Base-by-base conservation (phyloP, 2,888 invertebrate species). In the Drosophila leonis region DNA sequence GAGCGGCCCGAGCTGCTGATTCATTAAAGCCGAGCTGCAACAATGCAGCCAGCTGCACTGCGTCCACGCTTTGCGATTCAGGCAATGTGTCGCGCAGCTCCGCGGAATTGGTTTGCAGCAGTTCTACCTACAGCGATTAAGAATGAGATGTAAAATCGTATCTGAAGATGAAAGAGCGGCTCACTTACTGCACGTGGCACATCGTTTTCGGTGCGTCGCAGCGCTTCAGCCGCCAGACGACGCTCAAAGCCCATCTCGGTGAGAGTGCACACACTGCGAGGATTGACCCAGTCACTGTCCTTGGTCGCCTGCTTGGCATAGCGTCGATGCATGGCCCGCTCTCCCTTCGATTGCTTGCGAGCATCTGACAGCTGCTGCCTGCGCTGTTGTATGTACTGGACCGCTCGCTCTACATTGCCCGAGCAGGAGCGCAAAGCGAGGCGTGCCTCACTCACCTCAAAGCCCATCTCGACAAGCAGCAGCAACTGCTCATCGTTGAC, bases 221-320 rank as follows among this genome's bases (percentile, higher is more conserved):
- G 93, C 1, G 97, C 97, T 4, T 93, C 91, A 0, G 94, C 91
- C 0, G 95, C 95, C 9, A 95, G 91, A 8, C 94, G 93, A 24
- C 94, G 94, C 7, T 94, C 85, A 92, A 94, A 97, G 0, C 97
- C 97, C 96, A 97, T 97, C 44, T 94, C 94, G 35, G 94, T 93
- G 15, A 96, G 92, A 42, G 94, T 94, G 57, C 90, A 89, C 0
- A 93, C 90, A 68, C 91, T 92, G 24, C 92, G 88, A 1, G 93
- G 93, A 90, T 93, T 93, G 0, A 92, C 91, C 92, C 93, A 93
- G 4, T 83, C 79, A 12, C 76, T 72, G 8, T 84, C 83, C 2
- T 66, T 70, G 20, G 56, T 65, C 10, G 77, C 61, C 18, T 67
- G 55, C 18, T 61, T 57, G 8, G 49, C 59, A 10, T 66, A 57